Conservation (phyloP, 2,113 vertebrate genomes). For the Eonycteris spelaea region DNA sequence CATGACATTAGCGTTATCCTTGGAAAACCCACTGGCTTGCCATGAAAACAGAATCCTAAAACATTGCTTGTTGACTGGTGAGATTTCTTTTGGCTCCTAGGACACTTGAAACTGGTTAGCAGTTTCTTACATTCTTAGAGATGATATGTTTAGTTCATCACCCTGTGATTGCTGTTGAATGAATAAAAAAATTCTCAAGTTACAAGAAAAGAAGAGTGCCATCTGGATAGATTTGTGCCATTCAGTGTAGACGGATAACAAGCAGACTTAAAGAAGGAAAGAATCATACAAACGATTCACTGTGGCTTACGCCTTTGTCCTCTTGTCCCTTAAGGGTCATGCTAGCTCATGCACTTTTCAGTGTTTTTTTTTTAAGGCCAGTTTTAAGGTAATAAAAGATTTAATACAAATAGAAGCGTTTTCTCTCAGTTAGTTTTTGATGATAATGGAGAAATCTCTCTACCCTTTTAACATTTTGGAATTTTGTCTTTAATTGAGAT, state of each 20-base stretch:
- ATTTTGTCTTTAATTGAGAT: slow-evolving; percentile 24
- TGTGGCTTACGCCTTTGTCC: not conserved
- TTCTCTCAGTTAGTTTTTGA: not conserved
- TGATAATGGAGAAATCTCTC: not conserved
- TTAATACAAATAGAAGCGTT: not conserved
- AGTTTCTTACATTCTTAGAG: not conserved
- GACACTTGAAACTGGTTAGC: not conserved
- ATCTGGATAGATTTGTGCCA: not conserved
- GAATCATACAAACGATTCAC: not conserved
- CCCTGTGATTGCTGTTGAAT: not conserved
- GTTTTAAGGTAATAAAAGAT: not conserved
- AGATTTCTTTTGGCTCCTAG: not conserved
- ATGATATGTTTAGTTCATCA: not conserved
- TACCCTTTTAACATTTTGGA: not conserved
- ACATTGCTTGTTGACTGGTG: not conserved
- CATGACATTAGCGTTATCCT: not conserved
- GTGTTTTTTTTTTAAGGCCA: not conserved
- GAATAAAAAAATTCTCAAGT: not conserved
- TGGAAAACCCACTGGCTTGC: slow-evolving; percentile 7
- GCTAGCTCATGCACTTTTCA: not conserved
- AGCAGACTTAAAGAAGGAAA: not conserved
- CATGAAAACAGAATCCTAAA: not conserved
- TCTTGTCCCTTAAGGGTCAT: not conserved
- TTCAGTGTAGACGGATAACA: not conserved
- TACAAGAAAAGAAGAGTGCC: not conserved